Evolutionary conservation across 2,888 invertebrate species (phyloP).

Genomic region (Drosophila mayaguana): DNA sequence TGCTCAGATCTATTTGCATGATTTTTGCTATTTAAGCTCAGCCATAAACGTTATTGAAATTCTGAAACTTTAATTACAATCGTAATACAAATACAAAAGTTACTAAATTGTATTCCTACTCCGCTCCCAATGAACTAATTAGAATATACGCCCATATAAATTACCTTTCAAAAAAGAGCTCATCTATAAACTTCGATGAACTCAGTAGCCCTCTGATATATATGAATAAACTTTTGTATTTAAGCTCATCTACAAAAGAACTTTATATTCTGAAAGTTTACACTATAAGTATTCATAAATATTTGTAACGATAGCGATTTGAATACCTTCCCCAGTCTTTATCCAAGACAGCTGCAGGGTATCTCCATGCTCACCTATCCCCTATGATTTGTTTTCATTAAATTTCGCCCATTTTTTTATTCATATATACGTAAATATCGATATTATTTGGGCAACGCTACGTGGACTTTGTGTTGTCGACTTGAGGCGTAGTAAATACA

Average conservation of each 20-base stretch:
- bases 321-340: not conserved
- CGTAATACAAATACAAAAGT: not conserved
- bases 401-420: constrained; percentile 5
- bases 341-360: not conserved
- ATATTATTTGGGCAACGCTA: constrained; percentile 24
- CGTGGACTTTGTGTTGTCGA: constrained; percentile 24
- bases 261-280: too few species aligned
- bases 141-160: not conserved
- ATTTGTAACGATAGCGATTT: too few species aligned
- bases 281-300: too few species aligned
- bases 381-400: constrained; percentile 11
- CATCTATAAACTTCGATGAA: not conserved
- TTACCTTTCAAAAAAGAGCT: not conserved
- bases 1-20: too few species aligned
- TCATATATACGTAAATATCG: not conserved
- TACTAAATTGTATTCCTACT: not conserved
- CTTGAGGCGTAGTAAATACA: constrained; percentile 8
- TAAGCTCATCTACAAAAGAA: not conserved
- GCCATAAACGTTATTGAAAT: not conserved
- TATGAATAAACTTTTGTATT: not conserved
- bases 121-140: not conserved
- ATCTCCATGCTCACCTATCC: not conserved
- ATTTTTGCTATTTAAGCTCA: not conserved
- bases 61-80: not conserved
- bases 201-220: not conserved